phyloP scores from a whole-genome alignment of 2,113 vertebrate genomes.

The Phaetusa simplex region DNA sequence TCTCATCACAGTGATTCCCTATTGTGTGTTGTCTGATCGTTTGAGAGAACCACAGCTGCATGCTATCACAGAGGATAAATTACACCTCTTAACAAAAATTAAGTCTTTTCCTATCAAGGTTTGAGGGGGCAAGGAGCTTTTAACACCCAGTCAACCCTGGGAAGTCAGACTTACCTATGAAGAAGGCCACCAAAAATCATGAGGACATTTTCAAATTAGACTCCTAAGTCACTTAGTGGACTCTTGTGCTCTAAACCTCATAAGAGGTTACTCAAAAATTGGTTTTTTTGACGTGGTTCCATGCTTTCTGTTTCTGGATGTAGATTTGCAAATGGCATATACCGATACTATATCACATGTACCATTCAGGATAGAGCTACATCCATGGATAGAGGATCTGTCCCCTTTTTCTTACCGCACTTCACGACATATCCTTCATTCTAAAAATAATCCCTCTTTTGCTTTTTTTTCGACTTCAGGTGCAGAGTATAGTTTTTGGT shows the following conservation, averaged over 20 bases:
- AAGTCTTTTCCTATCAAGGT: background rate
- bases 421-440: background rate
- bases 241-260: background rate
- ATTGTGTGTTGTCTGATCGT: background rate
- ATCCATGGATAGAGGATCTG: background rate
- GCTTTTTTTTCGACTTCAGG: background rate
- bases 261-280: background rate
- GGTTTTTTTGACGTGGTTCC: background rate
- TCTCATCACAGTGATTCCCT: background rate
- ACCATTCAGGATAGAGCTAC: background rate
- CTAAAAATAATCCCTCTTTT: rapidly evolving
- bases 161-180: background rate
- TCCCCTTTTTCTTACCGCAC: background rate
- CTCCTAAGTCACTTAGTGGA: background rate
- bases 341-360: background rate
- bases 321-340: background rate
- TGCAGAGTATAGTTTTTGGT: background rate
- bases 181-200: background rate
- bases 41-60: background rate
- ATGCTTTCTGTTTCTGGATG: background rate
- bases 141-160: background rate
- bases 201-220: background rate
- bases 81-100: background rate
- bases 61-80: background rate
- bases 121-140: background rate